Percentiles rank a stretch among this genome's conserved stretches.
phyloP scores from a whole-genome alignment of 2,113 vertebrate species.

The Trogon surrucura region DNA sequence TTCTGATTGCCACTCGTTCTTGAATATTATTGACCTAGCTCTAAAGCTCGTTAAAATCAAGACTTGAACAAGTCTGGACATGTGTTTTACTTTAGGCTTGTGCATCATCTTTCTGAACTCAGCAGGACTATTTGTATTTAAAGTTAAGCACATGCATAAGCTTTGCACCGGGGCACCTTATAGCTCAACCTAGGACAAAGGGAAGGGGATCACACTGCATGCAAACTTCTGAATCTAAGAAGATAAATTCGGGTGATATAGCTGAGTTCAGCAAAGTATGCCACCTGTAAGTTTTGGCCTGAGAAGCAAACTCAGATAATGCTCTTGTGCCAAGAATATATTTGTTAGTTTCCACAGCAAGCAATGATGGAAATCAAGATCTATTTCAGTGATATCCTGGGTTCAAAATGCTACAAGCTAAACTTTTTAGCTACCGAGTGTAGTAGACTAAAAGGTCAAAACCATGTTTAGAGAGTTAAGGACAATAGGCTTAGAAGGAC shows the following conservation, averaged over 20 bases:
- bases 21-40: neutral
- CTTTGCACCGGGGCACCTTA: neutral
- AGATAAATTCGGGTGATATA: neutral
- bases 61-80: neutral
- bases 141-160: neutral
- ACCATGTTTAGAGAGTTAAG: neutral
- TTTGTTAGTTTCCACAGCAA: neutral
- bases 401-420: neutral
- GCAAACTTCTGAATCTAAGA: neutral
- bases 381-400: neutral
- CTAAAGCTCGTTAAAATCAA: neutral
- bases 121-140: neutral
- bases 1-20: neutral
- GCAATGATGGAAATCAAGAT: neutral
- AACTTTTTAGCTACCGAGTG: neutral
- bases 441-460: neutral
- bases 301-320: neutral
- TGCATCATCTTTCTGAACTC: neutral
- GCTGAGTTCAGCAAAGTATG: neutral
- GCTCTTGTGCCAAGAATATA: neutral
- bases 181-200: neutral
- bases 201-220: fast-evolving
- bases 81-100: neutral
- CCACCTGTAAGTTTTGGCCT: neutral
- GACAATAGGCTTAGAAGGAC: neutral